Evolutionary conservation across 2,797 vertebrate species (phyloP).

Genomic region (Eremophila alpestris): DNA sequence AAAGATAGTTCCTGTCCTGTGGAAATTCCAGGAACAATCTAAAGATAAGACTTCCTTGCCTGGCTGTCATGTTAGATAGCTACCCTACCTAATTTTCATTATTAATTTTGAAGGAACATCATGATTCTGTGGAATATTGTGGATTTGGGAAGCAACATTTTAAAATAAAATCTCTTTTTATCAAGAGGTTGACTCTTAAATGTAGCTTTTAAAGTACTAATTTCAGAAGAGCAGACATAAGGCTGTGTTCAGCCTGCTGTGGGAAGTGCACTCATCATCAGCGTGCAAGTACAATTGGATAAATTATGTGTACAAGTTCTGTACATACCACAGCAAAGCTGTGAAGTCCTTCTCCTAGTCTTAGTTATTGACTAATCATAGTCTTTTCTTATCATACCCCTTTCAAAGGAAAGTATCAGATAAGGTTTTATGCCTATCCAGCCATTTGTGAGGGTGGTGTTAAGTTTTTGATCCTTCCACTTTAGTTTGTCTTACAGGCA

Average conservation of each 20-base stretch:
- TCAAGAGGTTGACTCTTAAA: not conserved
- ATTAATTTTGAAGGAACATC: not conserved
- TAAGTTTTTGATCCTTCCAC: not conserved
- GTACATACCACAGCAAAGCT: not conserved
- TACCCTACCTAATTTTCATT: not conserved
- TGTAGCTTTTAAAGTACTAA: not conserved
- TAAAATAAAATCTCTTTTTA: not conserved
- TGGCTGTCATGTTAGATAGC: not conserved
- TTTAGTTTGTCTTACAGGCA: not conserved
- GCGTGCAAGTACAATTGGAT: not conserved
- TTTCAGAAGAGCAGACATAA: not conserved
- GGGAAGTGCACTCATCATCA: not conserved
- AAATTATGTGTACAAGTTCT: not conserved
- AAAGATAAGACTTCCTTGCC: not conserved
- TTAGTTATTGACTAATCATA: not conserved
- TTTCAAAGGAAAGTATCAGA: not conserved
- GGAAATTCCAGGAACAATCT: not conserved
- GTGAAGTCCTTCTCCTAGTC: not conserved
- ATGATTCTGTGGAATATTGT: not conserved
- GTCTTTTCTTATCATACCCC: not conserved
- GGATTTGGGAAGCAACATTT: not conserved
- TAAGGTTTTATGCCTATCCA: not conserved
- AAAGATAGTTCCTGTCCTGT: not conserved
- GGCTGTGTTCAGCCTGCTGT: not conserved
- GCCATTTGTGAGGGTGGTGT: not conserved